phyloP scores from a whole-genome alignment of 2,888 invertebrate genomes.

The Drosophila paranaensis region DNA sequence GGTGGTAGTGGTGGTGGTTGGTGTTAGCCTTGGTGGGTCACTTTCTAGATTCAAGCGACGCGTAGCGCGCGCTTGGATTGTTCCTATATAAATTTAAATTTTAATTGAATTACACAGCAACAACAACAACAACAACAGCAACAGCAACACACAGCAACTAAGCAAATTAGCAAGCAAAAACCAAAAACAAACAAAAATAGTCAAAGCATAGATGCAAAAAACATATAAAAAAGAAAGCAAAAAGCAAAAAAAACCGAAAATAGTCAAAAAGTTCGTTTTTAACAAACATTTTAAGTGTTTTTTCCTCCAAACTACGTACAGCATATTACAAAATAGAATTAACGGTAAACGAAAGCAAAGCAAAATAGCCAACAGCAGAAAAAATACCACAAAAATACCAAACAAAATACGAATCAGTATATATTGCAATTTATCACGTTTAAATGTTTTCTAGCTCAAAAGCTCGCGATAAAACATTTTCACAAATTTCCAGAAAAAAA shows the following conservation, averaged over 20 bases:
- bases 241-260: constrained; percentile 26
- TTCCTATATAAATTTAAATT: constrained; percentile 80
- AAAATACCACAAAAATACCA: constrained; percentile 20
- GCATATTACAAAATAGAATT: constrained; percentile 76
- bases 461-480: constrained; percentile 3
- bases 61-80: constrained; percentile 73
- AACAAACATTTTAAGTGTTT: constrained; percentile 81
- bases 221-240: constrained; percentile 17
- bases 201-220: constrained; percentile 57
- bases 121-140: constrained; percentile 59
- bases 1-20: constrained; percentile 24
- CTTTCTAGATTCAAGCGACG: constrained; percentile 67
- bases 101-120: constrained; percentile 69
- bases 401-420: constrained; percentile 38
- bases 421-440: constrained; percentile 57
- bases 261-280: constrained; percentile 63
- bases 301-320: constrained; percentile 79
- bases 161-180: constrained; percentile 46
- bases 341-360: constrained; percentile 55
- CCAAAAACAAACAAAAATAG: constrained; percentile 35
- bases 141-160: constrained; percentile 55
- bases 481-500: background rate
- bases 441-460: constrained; percentile 33
- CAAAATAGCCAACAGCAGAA: constrained; percentile 34
- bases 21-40: constrained; percentile 24